Evolutionary conservation across 1,140 invertebrate genomes (phyloP).

Genomic region (Zelostemma sp.): DNA sequence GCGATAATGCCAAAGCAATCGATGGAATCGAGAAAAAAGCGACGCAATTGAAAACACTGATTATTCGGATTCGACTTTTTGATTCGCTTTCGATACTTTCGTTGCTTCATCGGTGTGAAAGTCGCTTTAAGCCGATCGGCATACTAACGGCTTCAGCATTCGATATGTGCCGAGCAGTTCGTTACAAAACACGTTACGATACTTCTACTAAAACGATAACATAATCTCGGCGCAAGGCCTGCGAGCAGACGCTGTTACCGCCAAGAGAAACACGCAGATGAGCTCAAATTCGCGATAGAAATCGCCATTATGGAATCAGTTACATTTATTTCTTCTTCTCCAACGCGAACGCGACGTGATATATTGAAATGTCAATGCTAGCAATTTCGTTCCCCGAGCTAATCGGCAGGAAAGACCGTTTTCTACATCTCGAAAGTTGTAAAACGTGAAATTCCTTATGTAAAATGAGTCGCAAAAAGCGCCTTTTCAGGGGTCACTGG

Average conservation of each 20-base stretch:
- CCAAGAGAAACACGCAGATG: constrained; percentile 23
- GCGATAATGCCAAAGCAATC: too few species aligned
- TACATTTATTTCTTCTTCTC: constrained; percentile 6
- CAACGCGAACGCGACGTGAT: too few species aligned
- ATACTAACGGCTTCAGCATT: constrained; percentile 42
- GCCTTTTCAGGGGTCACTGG: constrained; percentile 3
- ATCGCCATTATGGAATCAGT: constrained; percentile 16
- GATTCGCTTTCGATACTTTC: constrained; percentile 18
- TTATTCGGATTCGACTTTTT: constrained; percentile 23
- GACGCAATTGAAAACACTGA: too few species aligned
- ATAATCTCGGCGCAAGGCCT: constrained; percentile 53
- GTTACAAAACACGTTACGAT: constrained; percentile 58
- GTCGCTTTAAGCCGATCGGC: constrained; percentile 7
- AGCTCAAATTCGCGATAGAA: constrained; percentile 28
- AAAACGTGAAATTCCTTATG: too few species aligned
- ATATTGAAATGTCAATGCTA: too few species aligned
- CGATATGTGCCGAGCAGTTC: constrained; percentile 31
- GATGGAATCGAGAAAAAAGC: too few species aligned
- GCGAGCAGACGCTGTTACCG: constrained; percentile 14
- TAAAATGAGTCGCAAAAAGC: background rate
- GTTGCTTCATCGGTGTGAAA: constrained; percentile 28
- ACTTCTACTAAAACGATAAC: constrained; percentile 50
- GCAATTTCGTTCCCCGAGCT: too few species aligned
- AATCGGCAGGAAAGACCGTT: too few species aligned
- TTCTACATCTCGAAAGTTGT: too few species aligned